These are phyloP conservation scores for Cephalopachus bancanus DNA, from an alignment of 2,797 vertebrate species.

Conservation along the genomic window DNA sequence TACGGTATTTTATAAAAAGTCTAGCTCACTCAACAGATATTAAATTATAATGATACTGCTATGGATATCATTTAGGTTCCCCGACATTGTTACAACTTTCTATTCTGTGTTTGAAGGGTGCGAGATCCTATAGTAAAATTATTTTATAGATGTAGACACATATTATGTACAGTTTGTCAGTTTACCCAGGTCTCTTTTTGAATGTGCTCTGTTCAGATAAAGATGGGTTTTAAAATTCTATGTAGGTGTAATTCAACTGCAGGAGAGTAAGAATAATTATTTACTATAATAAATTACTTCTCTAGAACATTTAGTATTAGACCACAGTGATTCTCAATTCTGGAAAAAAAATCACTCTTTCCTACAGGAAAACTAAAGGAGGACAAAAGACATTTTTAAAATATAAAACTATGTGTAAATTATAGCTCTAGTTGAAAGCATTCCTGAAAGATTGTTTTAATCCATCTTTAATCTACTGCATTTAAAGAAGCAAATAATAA, in stretches of 20 bases:
- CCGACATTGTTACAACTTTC: constrained; percentile 40
- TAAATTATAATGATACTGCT: constrained; percentile 52
- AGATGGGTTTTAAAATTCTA: constrained; percentile 39
- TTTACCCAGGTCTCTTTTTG: constrained; percentile 6
- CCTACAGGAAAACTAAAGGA: not conserved
- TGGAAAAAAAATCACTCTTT: not conserved
- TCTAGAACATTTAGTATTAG: not conserved
- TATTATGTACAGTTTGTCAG: not conserved
- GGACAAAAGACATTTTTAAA: not conserved
- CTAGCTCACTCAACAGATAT: constrained; percentile 17
- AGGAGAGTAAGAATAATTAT: not conserved
- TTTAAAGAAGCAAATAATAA: not conserved
- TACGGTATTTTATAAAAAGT: constrained; percentile 30
- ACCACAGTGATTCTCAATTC: not conserved
- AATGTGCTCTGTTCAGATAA: constrained; percentile 17
- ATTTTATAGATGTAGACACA: not conserved
- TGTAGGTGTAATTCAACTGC: not conserved
- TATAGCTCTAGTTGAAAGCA: constrained; percentile 1
- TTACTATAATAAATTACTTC: constrained; percentile 49
- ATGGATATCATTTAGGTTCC: constrained; percentile 18
- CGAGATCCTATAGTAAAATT: constrained; percentile 54
- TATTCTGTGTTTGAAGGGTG: constrained; percentile 47
- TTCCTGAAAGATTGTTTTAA: constrained; percentile 13
- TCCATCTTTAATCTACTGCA: not conserved
- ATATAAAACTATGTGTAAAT: not conserved